These are phyloP conservation scores for Seriola quinqueradiata DNA, from an alignment of 2,113 vertebrate species.

Conservation along the genomic window DNA sequence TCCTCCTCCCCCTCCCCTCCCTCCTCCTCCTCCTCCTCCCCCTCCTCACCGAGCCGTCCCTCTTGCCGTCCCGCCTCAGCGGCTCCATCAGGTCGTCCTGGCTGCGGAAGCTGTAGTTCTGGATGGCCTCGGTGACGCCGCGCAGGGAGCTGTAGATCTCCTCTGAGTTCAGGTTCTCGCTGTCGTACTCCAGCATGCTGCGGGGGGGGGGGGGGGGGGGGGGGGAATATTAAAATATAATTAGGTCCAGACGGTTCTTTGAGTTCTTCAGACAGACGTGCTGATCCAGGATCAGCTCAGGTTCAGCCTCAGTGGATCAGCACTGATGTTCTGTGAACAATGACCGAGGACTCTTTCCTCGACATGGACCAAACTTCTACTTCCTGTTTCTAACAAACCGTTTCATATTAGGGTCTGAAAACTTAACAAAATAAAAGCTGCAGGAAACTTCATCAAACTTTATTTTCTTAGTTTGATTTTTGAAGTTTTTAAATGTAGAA, in stretches of 20 bases:
- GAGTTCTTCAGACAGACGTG: background rate
- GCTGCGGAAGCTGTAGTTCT: constrained; percentile 94
- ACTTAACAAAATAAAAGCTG: background rate
- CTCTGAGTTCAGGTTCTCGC: constrained; percentile 95
- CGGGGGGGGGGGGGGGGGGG: background rate
- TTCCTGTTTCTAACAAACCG: background rate
- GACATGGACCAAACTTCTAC: constrained; percentile 21
- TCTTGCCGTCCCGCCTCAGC: constrained; percentile 87
- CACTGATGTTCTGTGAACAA: background rate
- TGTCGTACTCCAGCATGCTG: constrained; percentile 94
- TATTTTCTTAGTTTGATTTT: too few species aligned
- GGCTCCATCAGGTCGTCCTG: constrained; percentile 94
- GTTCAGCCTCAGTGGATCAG: background rate
- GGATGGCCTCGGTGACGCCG: constrained; percentile 95
- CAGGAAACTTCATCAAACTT: too few species aligned
- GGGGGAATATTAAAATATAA: too few species aligned
- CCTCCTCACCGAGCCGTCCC: constrained; percentile 87
- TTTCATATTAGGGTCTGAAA: background rate
- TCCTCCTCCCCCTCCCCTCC: too few species aligned
- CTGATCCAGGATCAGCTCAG: constrained; percentile 2
- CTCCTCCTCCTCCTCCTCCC: too few species aligned
- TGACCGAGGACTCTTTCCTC: background rate
- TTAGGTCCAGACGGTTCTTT: background rate
- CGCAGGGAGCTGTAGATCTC: constrained; percentile 95
- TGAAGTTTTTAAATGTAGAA: too few species aligned